A percentile compares a stretch with the other conserved stretches of the same genome.
Evolutionary conservation across 53 echinoderm and acorn worm species (phyloP).

Genomic region (Holothuria leucospilota): DNA sequence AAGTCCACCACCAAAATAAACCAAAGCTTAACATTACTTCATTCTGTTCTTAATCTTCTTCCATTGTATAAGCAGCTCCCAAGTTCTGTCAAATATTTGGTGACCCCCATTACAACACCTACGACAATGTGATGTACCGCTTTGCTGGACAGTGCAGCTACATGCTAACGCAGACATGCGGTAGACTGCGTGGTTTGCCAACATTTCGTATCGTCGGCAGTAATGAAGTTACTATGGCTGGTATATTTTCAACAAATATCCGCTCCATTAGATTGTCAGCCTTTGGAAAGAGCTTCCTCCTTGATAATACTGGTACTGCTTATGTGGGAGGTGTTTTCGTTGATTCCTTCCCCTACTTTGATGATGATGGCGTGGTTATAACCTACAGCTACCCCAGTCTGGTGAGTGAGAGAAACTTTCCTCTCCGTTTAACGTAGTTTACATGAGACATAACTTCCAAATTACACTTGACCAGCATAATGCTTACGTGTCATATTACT

Average conservation of each 20-base stretch:
- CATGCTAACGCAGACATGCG: constrained; percentile 23
- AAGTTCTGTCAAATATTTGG: constrained; percentile 40
- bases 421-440: not conserved
- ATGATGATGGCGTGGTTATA: constrained; percentile 26
- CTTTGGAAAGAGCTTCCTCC: not conserved
- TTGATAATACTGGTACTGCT: constrained; percentile 27
- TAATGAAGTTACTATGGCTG: not conserved
- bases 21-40: not conserved
- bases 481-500: too few relatives aligned
- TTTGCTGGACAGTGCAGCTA: constrained; percentile 39
- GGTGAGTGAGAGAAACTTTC: not conserved
- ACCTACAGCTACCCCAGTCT: constrained; percentile 28
- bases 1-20: too few relatives aligned
- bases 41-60: not conserved
- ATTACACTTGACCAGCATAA: too few relatives aligned
- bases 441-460: too few relatives aligned
- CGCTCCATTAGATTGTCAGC: not conserved
- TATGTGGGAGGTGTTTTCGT: not conserved
- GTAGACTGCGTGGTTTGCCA: constrained; percentile 12
- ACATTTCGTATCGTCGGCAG: constrained; percentile 21
- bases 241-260: not conserved
- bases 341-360: constrained; percentile 21
- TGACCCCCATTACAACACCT: constrained; percentile 46
- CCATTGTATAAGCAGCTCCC: not conserved
- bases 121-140: constrained; percentile 32